A percentile compares a stretch with the other conserved stretches of the same genome.
Evolutionary conservation across 2,797 vertebrate genomes (phyloP).

Genomic region (Xiphophorus birchmanni): DNA sequence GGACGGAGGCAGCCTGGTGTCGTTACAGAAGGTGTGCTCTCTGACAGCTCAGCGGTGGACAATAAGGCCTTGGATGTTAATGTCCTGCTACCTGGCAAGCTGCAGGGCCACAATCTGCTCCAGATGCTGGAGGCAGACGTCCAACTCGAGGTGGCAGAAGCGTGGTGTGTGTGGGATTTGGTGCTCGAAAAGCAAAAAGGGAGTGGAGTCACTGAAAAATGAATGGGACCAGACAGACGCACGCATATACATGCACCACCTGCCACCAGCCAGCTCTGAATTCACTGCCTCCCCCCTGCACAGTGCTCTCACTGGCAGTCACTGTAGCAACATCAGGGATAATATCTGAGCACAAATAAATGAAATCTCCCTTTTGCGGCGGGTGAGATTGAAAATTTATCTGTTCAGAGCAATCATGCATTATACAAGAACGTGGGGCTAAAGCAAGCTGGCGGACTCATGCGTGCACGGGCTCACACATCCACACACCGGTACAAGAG

Average conservation of each 20-base stretch:
- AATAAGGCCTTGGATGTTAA: conserved; percentile 74
- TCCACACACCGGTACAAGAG: conserved; percentile 26
- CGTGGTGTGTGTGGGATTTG: not conserved
- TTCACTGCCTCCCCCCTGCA: conserved; percentile 43
- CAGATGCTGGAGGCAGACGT: conserved; percentile 70
- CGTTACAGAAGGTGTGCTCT: conserved; percentile 56
- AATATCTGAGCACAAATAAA: conserved; percentile 71
- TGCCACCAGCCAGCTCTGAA: conserved; percentile 40
- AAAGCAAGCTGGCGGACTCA: conserved; percentile 18
- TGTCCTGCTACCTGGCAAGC: conserved; percentile 69
- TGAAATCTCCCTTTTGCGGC: conserved; percentile 59
- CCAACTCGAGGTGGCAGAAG: conserved; percentile 44
- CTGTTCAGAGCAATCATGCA: conserved; percentile 67
- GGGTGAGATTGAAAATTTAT: conserved; percentile 68
- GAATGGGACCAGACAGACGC: conserved; percentile 40
- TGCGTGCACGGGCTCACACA: conserved; percentile 30
- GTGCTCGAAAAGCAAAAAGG: conserved; percentile 40
- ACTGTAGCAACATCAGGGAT: conserved; percentile 68
- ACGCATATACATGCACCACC: conserved; percentile 31
- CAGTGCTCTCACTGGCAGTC: conserved; percentile 48
- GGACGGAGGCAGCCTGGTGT: conserved; percentile 47
- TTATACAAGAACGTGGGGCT: conserved; percentile 48
- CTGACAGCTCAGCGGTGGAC: conserved; percentile 74
- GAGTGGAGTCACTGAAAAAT: conserved; percentile 60
- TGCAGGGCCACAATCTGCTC: conserved; percentile 66